Conservation (phyloP, 2,113 vertebrate genomes). For the Cisticola juncidis region DNA sequence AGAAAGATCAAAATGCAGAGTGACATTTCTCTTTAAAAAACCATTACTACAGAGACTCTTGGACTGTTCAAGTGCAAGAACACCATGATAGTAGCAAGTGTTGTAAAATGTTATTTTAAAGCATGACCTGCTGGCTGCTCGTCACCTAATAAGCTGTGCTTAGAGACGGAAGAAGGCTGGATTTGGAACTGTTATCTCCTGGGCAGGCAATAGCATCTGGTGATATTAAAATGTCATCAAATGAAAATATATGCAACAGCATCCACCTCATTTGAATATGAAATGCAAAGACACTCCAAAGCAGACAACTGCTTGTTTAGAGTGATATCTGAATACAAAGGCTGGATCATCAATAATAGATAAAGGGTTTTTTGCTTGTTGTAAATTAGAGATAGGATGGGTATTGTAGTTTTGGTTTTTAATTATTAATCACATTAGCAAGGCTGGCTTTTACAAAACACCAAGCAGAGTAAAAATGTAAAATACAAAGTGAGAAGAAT, state of each 20-base stretch:
- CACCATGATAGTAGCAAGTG: not conserved
- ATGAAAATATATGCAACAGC: conserved; percentile 44
- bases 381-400: conserved; percentile 34
- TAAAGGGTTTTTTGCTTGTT: conserved; percentile 17
- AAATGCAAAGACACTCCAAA: conserved; percentile 18
- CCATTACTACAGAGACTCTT: not conserved
- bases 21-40: not conserved
- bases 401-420: conserved; percentile 30
- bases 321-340: conserved; percentile 52
- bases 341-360: conserved; percentile 61
- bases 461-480: conserved; percentile 36
- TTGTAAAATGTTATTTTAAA: conserved; percentile 35
- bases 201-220: conserved; percentile 39
- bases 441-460: conserved; percentile 25
- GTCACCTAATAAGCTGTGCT: not conserved
- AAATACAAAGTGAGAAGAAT: conserved; percentile 13
- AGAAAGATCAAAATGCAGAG: conserved; percentile 22
- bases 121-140: not conserved
- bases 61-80: not conserved
- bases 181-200: conserved; percentile 23
- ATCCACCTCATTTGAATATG: conserved; percentile 47
- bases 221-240: conserved; percentile 59
- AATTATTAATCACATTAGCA: conserved; percentile 45
- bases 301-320: conserved; percentile 35
- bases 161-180: not conserved